Base-by-base conservation (phyloP, 2,797 vertebrate genomes). In the Diplodus puntazzo region DNA sequence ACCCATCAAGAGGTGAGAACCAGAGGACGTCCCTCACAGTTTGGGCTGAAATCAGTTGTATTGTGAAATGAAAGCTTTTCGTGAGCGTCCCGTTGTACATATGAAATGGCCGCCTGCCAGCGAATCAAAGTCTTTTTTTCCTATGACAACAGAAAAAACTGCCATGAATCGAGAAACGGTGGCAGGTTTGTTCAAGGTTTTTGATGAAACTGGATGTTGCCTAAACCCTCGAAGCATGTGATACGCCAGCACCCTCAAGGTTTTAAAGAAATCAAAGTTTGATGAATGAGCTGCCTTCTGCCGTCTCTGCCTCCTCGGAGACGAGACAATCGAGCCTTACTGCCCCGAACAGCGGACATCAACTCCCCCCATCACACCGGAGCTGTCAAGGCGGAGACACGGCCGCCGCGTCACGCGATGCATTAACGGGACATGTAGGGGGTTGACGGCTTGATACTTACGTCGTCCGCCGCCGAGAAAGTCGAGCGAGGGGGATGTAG, bases 381-480 rank as follows among this genome's bases (percentile, higher is more conserved):
- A 42, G 68, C 70, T 69, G 75, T 82, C 76, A 80, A 78, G 65
- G 65, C 83, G 77, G 71, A 81, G 27, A 27, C 81, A 43, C 30
- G 46, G 64, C 73, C 34, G 34, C 34, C 0, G n/a, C 73, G 80
- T 77, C 76, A 75, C 73, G 75, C 5, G 42, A 55, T 83, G 52
- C 62, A 68, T 87, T 77, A 81, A 79, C 34, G 1, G 72, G 67
- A n/a, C n/a, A n/a, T n/a, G n/a, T n/a, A 78, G 63, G 61, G 27
- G 27, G 30, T 7, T 68, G 68, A 66, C 5, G 30, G 73, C 86
- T 90, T 78, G 79, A 77, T 84, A 79, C 85, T 77, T 77, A 61
- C 79, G 78, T 81, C 66, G 69, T 82, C 79, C 57, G 8, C 27
- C 1, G n/a, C 77, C 30, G 69, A 71, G 62, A 72, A 21, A 48